Evolutionary conservation across 2,797 vertebrate genomes (phyloP), one percentile per base, ranked within the genome.

Genomic region (Brachyrhaphis roseni): DNA sequence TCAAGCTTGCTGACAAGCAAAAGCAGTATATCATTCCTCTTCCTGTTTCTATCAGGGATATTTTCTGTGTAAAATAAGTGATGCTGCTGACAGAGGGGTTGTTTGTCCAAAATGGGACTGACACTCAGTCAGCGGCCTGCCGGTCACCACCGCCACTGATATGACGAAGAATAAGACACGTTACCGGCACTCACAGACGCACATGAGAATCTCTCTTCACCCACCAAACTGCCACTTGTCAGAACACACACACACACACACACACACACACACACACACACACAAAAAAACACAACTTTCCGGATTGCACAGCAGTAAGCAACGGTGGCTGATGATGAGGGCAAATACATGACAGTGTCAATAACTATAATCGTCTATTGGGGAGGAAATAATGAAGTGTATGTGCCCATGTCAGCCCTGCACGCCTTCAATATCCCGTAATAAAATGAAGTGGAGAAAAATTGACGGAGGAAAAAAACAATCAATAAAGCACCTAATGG

Each of bases 101-200:
- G 91, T 96, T 93, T 96, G 94, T 96, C 97, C 96, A 97, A 96
- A 96, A 95, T 93, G 91, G 87, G 93, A 90, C 86, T 97, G 97
- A 96, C 97, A 96, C 94, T 89, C 93, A 94, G 92, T 91, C 91
- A 62, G 59, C 77, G 84, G 87, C 84, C 83, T 73, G n/a, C 57
- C 77, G 78, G 85, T 88, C 90, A 81, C 85, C 88, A 83, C 79
- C 83, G 87, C 91, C 96, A 96, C 96, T 95, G 92, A 95, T 95
- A 95, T 97, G 97, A 97, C 96, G 95, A 93, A 91, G 87, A 97
- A 97, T 93, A 95, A 96, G 93, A 91, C 92, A 95, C 95, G 97
- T 95, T 95, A 96, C 91, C 84, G 39, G 79, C 90, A 80, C 13
- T 59, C n/a, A 8, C 87, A 43, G 41, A 28, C 41, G 18, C 18